Evolutionary conservation across 2,888 invertebrate species (phyloP).

Genomic region (Volucella inflata): DNA sequence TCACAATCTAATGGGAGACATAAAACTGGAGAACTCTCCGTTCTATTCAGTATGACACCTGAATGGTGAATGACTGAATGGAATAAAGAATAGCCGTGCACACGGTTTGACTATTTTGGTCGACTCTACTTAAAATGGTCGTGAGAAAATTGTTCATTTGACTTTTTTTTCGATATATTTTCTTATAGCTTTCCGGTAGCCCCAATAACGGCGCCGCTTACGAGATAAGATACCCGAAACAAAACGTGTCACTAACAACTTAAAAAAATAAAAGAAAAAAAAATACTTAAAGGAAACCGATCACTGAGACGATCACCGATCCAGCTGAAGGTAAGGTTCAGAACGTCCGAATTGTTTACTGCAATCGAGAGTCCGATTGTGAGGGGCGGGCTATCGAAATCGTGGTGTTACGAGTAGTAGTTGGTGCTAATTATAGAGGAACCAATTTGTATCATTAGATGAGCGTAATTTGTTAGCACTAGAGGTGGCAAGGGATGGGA

Average conservation of each 20-base stretch:
- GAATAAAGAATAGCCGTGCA: background rate
- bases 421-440: conserved; percentile 42
- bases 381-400: conserved; percentile 9
- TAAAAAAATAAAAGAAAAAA: background rate
- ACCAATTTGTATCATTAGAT: conserved; percentile 31
- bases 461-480: conserved; percentile 28
- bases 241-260: conserved; percentile 26
- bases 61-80: conserved; percentile 19
- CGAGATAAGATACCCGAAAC: background rate
- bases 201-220: background rate
- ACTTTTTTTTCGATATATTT: background rate
- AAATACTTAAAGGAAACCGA: background rate
- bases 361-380: background rate
- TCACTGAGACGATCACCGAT: no score
- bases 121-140: conserved; percentile 1
- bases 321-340: background rate
- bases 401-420: conserved; percentile 9
- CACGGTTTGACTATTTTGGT: background rate
- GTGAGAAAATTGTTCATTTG: conserved; percentile 18
- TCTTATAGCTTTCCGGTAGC: conserved; percentile 8
- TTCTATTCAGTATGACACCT: conserved; percentile 14
- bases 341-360: conserved; percentile 23
- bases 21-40: conserved; percentile 5
- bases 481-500: background rate
- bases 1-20: background rate